Conservation (phyloP, 2,888 invertebrate species). For the Ephialtes manifestator region DNA sequence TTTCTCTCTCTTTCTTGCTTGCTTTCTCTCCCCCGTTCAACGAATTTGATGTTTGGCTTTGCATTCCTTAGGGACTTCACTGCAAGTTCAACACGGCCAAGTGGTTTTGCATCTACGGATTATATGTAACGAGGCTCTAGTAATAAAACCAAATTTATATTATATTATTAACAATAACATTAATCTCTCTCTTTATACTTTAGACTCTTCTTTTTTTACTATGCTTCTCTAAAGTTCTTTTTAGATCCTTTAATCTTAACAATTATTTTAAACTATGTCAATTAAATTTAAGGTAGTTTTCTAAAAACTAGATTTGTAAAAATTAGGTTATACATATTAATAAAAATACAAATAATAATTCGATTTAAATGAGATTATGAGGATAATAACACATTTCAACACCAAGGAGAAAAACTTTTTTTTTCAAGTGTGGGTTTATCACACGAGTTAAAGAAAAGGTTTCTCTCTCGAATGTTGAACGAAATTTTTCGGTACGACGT, state of each 20-base stretch:
- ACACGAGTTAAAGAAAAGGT: no score
- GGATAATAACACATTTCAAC: no score
- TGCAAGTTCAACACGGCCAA: conserved; percentile 52
- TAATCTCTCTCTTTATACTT: neutral
- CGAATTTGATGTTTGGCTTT: conserved; percentile 78
- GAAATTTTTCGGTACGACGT: no score
- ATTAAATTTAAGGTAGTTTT: no score
- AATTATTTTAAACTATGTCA: no score
- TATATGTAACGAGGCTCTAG: conserved; percentile 37
- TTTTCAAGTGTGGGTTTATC: no score
- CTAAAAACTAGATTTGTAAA: no score
- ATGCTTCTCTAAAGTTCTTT: neutral
- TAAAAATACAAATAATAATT: no score
- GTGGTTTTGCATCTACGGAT: conserved; percentile 60
- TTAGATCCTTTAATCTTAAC: neutral
- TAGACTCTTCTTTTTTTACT: neutral
- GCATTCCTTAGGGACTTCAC: conserved; percentile 66
- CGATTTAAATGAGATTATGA: no score
- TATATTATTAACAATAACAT: neutral
- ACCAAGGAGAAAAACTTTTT: no score
- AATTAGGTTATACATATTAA: no score
- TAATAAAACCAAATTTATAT: neutral
- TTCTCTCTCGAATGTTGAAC: no score
- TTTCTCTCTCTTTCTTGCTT: conserved; percentile 41
- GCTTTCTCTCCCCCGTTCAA: conserved; percentile 45